A percentile compares a stretch with the other conserved stretches of the same genome.
These are phyloP conservation scores for Actenoides hombroni DNA, from an alignment of 2,113 vertebrate genomes.

Conservation along the genomic window DNA sequence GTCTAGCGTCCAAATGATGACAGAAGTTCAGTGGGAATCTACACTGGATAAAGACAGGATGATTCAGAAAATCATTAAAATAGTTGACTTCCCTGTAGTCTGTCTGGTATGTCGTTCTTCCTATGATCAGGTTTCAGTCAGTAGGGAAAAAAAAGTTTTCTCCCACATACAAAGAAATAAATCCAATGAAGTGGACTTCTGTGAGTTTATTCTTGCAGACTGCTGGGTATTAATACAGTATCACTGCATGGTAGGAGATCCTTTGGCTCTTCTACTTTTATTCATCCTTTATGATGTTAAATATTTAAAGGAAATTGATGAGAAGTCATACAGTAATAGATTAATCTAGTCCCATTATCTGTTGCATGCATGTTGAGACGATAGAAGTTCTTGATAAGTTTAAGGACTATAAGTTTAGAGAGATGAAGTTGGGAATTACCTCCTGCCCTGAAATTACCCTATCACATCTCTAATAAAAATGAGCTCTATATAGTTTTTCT, in stretches of 20 bases:
- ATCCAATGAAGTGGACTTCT: neutral
- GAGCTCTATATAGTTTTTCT: neutral
- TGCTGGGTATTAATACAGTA: neutral
- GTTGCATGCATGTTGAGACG: neutral
- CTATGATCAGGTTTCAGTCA: neutral
- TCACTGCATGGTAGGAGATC: neutral
- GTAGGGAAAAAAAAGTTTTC: neutral
- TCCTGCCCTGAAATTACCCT: neutral
- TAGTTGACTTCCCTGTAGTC: neutral
- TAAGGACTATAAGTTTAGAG: neutral
- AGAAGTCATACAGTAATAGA: neutral
- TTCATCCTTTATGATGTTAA: neutral
- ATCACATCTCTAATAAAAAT: neutral
- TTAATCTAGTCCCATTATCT: neutral
- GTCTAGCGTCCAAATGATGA: conserved; percentile 1
- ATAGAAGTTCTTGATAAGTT: neutral
- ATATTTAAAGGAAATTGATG: neutral
- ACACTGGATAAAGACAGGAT: neutral
- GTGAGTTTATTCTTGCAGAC: neutral
- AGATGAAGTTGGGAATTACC: neutral
- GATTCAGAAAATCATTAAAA: neutral
- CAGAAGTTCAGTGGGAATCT: conserved; percentile 1
- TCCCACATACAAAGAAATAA: neutral
- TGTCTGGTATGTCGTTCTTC: neutral
- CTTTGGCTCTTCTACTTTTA: neutral